phyloP scores from a whole-genome alignment of 2,797 vertebrate genomes.

The Oreochromis mossambicus region DNA sequence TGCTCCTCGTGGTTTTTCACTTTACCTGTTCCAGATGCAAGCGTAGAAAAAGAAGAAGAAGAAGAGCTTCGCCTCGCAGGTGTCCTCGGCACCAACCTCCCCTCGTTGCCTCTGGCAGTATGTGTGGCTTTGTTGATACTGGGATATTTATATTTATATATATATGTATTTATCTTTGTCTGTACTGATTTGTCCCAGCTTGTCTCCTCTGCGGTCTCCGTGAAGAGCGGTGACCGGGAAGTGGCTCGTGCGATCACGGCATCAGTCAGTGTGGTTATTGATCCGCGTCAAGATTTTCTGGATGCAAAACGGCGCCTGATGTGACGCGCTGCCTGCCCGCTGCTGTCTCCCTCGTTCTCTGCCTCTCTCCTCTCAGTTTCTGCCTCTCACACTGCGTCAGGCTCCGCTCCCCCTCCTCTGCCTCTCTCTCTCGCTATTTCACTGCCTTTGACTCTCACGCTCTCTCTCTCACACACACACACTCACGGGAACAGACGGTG shows the following conservation, averaged over 20 bases:
- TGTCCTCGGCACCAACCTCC: conserved; percentile 16
- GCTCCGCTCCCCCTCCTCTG: conserved; percentile 40
- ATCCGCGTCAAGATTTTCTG: conserved; percentile 22
- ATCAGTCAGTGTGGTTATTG: conserved; percentile 2
- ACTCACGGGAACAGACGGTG: conserved; percentile 51
- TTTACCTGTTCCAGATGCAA: conserved; percentile 59
- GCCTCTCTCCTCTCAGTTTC: conserved; percentile 58
- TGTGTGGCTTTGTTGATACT: background rate
- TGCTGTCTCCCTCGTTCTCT: conserved; percentile 47
- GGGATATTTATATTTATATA: background rate
- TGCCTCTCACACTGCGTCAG: conserved; percentile 72
- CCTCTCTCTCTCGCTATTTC: background rate
- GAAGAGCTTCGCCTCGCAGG: background rate
- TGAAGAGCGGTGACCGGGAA: conserved; percentile 20
- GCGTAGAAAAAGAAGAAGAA: background rate
- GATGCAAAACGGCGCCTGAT: conserved; percentile 41
- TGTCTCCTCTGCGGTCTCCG: conserved; percentile 18
- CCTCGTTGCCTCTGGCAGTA: conserved; percentile 7
- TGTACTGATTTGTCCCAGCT: conserved; percentile 28
- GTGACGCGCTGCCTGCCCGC: conserved; percentile 49
- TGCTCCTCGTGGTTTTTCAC: conserved; percentile 3
- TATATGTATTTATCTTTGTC: background rate
- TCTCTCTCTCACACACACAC: background rate
- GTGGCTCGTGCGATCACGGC: background rate
- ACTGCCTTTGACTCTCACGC: conserved; percentile 8